Base-by-base conservation (phyloP, 2,888 invertebrate species). In the Nysson spinosus region DNA sequence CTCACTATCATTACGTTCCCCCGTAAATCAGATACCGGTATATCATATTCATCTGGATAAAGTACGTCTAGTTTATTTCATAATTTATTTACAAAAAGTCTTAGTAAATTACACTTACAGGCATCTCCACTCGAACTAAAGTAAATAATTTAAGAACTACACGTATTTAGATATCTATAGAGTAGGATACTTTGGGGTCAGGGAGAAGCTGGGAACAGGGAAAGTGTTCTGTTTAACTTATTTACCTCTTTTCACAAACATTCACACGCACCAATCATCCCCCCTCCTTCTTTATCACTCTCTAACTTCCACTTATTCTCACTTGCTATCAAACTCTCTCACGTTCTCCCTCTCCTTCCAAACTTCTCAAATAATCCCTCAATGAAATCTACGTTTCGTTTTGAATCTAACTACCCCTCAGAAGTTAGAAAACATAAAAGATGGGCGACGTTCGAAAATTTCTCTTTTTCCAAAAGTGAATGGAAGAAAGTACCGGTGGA, bases 21-120 rank as follows among this genome's bases (percentile, higher is more conserved):
- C 40, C 20, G 34, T 39, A 50, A 65, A 47, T 58, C 58, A 60
- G 50, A 61, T 63, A 42, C 67, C 40, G 57, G 46, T 58, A 71
- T 69, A 61, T 60, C 43, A 65, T 75, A 69, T 69, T 69, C 75
- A 55, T 83, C 81, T 84, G 85, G 85, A 85, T 85, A 85, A 85
- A 85, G 85, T 85, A 85, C 84, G 84, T 85, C 85, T 85, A 85
- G 85, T 85, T 85, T 85, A 85, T 85, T 85, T 85, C 85, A 85
- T 85, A 85, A 85, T 85, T 85, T 85, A 85, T 85, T 85, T 85
- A 85, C 85, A 85, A 85, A 85, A 85, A 85, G 85, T 85, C 85
- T 85, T 85, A 85, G 85, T 85, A 85, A 85, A 85, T 85, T 85
- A 85, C 85, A 85, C 85, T 85, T 85, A 85, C 85, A 85, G 85